Evolutionary conservation across 2,797 vertebrate species (phyloP).

Genomic region (Sarcoramphus papa): DNA sequence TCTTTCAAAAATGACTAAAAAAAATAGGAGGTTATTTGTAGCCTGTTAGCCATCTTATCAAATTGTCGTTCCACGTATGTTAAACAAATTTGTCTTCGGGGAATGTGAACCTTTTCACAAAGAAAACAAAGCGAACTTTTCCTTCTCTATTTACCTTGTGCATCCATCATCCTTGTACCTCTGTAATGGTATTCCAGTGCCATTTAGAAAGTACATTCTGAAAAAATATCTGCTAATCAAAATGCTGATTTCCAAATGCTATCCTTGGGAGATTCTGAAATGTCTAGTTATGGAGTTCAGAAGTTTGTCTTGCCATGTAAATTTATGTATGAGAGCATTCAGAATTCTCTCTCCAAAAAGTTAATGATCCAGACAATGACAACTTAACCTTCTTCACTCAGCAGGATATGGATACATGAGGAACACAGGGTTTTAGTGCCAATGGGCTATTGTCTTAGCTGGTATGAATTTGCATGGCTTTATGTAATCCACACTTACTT

Average conservation of each 20-base stretch:
- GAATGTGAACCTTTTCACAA: not conserved
- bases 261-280: conserved; percentile 7
- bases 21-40: not conserved
- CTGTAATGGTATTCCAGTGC: not conserved
- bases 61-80: accelerated
- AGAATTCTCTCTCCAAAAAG: not conserved
- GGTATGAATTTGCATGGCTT: not conserved
- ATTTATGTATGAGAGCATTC: conserved; percentile 1
- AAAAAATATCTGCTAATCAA: not conserved
- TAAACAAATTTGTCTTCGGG: not conserved
- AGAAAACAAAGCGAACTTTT: not conserved
- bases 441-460: not conserved
- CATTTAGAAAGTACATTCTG: not conserved
- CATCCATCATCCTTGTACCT: not conserved
- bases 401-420: not conserved
- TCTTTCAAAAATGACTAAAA: not conserved
- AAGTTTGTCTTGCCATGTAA: not conserved
- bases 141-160: not conserved
- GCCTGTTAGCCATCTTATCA: not conserved
- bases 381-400: conserved; percentile 18
- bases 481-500: not conserved
- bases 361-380: conserved; percentile 29
- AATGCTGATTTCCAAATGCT: not conserved
- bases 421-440: not conserved
- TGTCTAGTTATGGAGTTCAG: not conserved